Evolutionary conservation across 2,113 vertebrate genomes (phyloP).

Genomic region (Crotophaga sulcirostris): DNA sequence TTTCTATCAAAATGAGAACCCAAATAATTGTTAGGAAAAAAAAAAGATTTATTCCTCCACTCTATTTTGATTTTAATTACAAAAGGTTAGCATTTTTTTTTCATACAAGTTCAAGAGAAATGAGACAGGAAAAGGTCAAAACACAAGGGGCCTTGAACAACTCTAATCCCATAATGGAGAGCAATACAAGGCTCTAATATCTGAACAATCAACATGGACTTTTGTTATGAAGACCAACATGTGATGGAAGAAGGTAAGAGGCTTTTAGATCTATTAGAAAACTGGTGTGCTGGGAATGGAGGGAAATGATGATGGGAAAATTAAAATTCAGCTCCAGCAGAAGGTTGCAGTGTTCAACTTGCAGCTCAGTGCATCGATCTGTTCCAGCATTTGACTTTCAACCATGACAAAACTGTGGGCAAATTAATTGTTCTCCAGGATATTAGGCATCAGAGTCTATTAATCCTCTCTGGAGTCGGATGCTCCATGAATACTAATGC

Average conservation of each 20-base stretch:
- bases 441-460: constrained; percentile 99
- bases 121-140: constrained; percentile 57
- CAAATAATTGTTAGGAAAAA: not conserved
- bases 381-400: constrained; percentile 99
- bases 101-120: constrained; percentile 43
- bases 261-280: constrained; percentile 80
- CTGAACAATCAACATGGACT: constrained; percentile 56
- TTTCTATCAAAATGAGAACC: not conserved
- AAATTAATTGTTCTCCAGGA: constrained; percentile 99
- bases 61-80: constrained; percentile 56
- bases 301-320: constrained; percentile 88
- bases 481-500: constrained; percentile 95
- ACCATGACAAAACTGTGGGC: constrained; percentile 99
- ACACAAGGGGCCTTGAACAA: constrained; percentile 1
- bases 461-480: constrained; percentile 98
- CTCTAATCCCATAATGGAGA: constrained; percentile 65
- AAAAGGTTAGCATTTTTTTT: constrained; percentile 58
- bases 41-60: not conserved
- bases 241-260: constrained; percentile 57
- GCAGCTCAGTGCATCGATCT: constrained; percentile 95
- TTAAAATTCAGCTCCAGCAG: constrained; percentile 95
- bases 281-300: constrained; percentile 82
- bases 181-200: constrained; percentile 37
- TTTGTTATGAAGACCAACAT: constrained; percentile 64
- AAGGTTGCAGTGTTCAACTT: constrained; percentile 90